Percentiles rank a stretch among this genome's conserved stretches.
Conservation (phyloP, 2,888 invertebrate species). For the Hyposoter dolosus region DNA sequence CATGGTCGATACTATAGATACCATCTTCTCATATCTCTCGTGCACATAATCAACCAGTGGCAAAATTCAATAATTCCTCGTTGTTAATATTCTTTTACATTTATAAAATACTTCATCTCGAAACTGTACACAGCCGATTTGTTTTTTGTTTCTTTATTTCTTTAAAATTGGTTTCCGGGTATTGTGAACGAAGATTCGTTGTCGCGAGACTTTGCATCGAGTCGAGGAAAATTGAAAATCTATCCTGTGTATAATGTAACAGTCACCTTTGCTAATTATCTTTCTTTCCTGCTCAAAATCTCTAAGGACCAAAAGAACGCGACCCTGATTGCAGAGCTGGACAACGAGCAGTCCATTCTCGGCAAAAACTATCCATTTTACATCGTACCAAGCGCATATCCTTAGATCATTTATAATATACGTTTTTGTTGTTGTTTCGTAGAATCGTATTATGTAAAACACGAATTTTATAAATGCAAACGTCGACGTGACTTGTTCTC, state of each 20-base stretch:
- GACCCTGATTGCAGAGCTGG: slow-evolving; percentile 35
- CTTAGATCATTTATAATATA: slow-evolving; percentile 16
- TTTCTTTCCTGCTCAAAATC: neutral
- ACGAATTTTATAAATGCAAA: slow-evolving; percentile 54
- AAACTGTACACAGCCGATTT: slow-evolving; percentile 70
- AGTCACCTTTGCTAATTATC: slow-evolving; percentile 38
- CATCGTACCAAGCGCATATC: slow-evolving; percentile 56
- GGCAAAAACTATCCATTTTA: slow-evolving; percentile 22
- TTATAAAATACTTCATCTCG: slow-evolving; percentile 66
- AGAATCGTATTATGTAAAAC: slow-evolving; percentile 42
- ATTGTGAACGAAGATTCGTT: neutral
- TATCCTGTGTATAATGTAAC: slow-evolving; percentile 33
- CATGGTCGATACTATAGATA: slow-evolving; percentile 48
- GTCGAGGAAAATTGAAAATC: slow-evolving; percentile 48
- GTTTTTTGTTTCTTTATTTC: slow-evolving; percentile 27
- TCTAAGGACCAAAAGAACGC: slow-evolving; percentile 53
- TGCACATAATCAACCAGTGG: slow-evolving; percentile 21
- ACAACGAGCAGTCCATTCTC: slow-evolving; percentile 28
- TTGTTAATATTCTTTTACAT: slow-evolving; percentile 59
- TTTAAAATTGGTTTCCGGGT: neutral
- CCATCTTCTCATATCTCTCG: neutral
- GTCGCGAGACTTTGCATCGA: slow-evolving; percentile 38
- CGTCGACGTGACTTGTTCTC: slow-evolving; percentile 17
- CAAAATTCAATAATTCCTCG: slow-evolving; percentile 45
- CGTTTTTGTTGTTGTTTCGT: slow-evolving; percentile 8